Evolutionary conservation across 2,113 vertebrate species (phyloP).

Genomic region (Ramphastos sulfuratus): DNA sequence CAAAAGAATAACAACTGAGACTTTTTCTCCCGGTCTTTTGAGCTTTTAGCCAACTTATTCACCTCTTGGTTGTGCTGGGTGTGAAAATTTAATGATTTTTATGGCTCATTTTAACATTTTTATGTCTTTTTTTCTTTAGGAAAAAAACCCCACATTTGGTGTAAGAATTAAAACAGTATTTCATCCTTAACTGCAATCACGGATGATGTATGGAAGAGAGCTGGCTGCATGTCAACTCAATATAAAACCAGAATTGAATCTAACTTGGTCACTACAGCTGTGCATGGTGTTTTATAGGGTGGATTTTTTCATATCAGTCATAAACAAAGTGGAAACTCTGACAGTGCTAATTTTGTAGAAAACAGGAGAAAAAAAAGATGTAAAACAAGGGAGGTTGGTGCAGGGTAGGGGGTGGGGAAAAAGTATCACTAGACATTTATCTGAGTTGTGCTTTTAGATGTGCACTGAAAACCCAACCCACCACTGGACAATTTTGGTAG

Average conservation of each 20-base stretch:
- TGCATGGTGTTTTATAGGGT: constrained; percentile 66
- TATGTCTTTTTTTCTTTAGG: constrained; percentile 37
- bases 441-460: not conserved
- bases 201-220: constrained; percentile 72
- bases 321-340: constrained; percentile 69
- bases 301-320: constrained; percentile 52
- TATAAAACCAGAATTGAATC: constrained; percentile 74
- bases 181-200: constrained; percentile 68
- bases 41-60: constrained; percentile 56
- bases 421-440: not conserved
- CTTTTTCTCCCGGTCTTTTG: not conserved
- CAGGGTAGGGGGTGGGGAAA: not conserved
- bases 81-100: constrained; percentile 65
- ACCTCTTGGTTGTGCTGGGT: constrained; percentile 26
- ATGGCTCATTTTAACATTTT: constrained; percentile 72
- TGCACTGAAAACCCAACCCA: not conserved
- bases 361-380: not conserved
- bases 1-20: not conserved
- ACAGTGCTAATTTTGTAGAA: constrained; percentile 72
- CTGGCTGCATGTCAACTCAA: constrained; percentile 74
- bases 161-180: constrained; percentile 77
- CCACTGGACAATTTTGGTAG: not conserved
- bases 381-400: not conserved
- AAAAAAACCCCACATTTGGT: constrained; percentile 51
- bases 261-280: constrained; percentile 73